These are phyloP conservation scores for Abramis brama DNA, from an alignment of 2,113 vertebrate genomes.

Conservation along the genomic window DNA sequence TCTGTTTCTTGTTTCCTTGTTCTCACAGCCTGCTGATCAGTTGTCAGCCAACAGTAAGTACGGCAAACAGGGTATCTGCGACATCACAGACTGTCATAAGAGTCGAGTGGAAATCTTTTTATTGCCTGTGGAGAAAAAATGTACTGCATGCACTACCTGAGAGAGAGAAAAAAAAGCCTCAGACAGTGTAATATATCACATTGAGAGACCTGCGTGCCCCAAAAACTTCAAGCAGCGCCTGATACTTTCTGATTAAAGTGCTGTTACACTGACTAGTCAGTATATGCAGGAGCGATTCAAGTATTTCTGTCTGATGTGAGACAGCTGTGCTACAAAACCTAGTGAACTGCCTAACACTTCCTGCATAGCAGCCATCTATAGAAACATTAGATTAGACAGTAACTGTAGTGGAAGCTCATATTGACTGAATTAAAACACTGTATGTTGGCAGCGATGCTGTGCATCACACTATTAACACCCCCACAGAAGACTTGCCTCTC, in stretches of 20 bases:
- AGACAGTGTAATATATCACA: conserved; percentile 17
- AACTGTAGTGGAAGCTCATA: background rate
- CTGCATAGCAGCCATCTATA: background rate
- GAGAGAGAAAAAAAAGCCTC: background rate
- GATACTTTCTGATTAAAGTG: conserved; percentile 21
- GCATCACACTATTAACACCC: background rate
- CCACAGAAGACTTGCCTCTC: background rate
- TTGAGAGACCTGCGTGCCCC: background rate
- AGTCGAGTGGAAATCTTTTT: conserved; percentile 27
- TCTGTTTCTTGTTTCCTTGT: conserved; percentile 51
- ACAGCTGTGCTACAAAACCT: conserved; percentile 13
- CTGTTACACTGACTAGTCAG: conserved; percentile 27
- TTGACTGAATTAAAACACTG: background rate
- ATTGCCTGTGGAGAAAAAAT: conserved; percentile 1
- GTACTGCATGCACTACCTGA: background rate
- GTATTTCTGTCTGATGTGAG: conserved; percentile 16
- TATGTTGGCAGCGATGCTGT: background rate
- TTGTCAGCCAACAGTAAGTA: conserved; percentile 43
- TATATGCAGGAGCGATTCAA: conserved; percentile 5
- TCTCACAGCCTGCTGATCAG: conserved; percentile 51
- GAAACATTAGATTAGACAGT: background rate
- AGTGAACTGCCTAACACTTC: background rate
- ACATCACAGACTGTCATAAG: conserved; percentile 29
- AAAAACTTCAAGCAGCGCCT: conserved; percentile 21
- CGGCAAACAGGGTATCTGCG: conserved; percentile 40